Evolutionary conservation across 2,113 vertebrate genomes (phyloP).

Genomic region (Paracyprichromis sp.): DNA sequence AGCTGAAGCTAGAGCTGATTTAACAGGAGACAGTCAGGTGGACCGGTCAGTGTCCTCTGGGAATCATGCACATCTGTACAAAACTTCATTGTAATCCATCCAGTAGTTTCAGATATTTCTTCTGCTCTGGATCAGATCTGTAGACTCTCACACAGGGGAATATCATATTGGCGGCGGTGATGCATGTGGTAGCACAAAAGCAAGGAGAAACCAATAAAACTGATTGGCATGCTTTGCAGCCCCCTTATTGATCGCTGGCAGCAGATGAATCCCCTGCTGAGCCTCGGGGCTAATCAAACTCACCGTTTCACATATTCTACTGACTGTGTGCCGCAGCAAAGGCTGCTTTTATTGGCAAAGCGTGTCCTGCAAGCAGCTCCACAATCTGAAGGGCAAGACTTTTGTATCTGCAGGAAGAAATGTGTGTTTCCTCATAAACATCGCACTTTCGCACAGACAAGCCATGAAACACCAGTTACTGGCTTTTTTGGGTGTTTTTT

Average conservation of each 20-base stretch:
- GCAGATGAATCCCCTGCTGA: conserved; percentile 38
- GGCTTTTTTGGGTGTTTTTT: neutral
- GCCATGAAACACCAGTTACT: neutral
- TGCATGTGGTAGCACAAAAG: conserved; percentile 41
- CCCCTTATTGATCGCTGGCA: conserved; percentile 49
- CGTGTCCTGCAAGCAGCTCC: conserved; percentile 15
- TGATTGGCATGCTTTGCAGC: conserved; percentile 56
- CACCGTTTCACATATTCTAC: conserved; percentile 40
- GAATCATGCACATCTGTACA: neutral
- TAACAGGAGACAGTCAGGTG: neutral
- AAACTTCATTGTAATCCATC: neutral
- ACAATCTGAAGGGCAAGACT: conserved; percentile 34
- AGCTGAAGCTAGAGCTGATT: neutral
- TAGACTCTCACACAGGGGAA: neutral
- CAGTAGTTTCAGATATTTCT: neutral
- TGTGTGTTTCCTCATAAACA: conserved; percentile 5
- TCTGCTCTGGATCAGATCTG: neutral
- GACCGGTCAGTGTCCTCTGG: neutral
- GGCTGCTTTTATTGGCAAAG: conserved; percentile 21
- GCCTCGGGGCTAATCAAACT: conserved; percentile 51
- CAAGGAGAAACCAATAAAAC: conserved; percentile 47
- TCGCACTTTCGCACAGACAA: neutral
- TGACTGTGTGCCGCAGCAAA: conserved; percentile 20
- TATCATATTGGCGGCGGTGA: conserved; percentile 10
- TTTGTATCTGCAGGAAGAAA: conserved; percentile 10